These are phyloP conservation scores for Camarhynchus parvulus DNA, from an alignment of 2,113 vertebrate species.

Conservation along the genomic window DNA sequence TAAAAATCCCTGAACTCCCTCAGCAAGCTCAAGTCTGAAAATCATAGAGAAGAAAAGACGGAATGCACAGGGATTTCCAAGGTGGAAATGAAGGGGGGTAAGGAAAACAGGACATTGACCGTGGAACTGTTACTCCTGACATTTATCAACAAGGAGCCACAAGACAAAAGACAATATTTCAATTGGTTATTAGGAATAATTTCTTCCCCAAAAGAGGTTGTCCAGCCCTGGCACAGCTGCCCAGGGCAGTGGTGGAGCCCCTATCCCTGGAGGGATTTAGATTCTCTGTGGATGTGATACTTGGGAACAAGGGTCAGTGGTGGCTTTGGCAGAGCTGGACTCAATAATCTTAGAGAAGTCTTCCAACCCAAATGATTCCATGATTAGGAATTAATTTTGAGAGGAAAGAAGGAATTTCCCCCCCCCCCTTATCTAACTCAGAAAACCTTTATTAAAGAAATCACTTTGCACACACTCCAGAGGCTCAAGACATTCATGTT, in stretches of 20 bases:
- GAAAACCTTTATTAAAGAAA: background rate
- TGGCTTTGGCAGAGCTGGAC: background rate
- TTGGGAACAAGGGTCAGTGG: background rate
- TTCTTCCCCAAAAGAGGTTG: background rate
- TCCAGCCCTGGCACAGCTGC: background rate
- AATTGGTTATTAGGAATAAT: background rate
- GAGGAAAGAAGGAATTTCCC: background rate
- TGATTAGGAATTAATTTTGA: background rate
- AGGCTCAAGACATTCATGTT: background rate
- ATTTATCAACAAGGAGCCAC: background rate
- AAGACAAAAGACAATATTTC: background rate
- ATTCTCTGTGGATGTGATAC: background rate
- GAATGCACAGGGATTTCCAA: background rate
- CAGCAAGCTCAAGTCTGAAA: background rate
- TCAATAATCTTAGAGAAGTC: background rate
- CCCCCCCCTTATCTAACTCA: background rate
- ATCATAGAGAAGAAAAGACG: background rate
- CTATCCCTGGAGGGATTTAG: background rate
- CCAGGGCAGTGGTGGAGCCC: background rate
- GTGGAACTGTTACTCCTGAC: background rate
- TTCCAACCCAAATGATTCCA: background rate
- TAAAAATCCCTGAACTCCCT: background rate
- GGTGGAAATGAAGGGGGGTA: fast-evolving
- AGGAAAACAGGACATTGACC: background rate
- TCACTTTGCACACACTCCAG: background rate